phyloP scores from a whole-genome alignment of 2,888 invertebrate genomes.

The Netelia inedita region DNA sequence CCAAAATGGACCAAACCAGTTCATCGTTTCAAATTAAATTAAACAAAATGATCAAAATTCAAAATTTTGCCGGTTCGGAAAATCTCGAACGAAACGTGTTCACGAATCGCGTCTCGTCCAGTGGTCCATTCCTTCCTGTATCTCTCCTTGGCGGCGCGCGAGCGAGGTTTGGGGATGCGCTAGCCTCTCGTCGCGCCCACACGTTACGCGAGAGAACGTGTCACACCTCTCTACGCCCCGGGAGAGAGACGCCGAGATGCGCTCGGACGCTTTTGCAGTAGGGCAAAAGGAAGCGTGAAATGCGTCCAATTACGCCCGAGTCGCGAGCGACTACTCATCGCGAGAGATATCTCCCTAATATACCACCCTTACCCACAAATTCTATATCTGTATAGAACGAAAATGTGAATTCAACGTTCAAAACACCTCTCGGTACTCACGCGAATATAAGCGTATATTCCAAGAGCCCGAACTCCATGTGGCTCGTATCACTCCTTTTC shows the following conservation, averaged over 20 bases:
- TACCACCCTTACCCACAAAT: conserved; percentile 1
- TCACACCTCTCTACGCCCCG: conserved; percentile 47
- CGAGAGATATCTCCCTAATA: conserved; percentile 51
- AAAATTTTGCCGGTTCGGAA: too few species aligned
- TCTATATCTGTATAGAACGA: neutral
- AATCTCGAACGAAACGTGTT: too few species aligned
- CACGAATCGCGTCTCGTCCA: too few species aligned
- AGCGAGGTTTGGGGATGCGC: conserved; percentile 44
- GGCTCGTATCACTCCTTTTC: neutral
- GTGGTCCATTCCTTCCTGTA: neutral
- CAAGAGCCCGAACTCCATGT: too few species aligned
- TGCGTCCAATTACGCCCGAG: conserved; percentile 76
- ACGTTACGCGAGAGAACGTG: conserved; percentile 30
- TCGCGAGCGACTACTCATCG: conserved; percentile 70
- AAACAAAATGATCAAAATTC: too few species aligned
- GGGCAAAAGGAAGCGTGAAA: conserved; percentile 74
- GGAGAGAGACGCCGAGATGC: conserved; percentile 20
- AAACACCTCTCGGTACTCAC: too few species aligned
- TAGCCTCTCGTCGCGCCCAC: conserved; percentile 50
- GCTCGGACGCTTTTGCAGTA: conserved; percentile 39
- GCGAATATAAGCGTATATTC: too few species aligned
- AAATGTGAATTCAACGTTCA: neutral
- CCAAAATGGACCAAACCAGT: too few species aligned
- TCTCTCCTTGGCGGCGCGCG: neutral
- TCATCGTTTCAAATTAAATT: too few species aligned